Evolutionary conservation across 1,140 invertebrate species (phyloP).

Genomic region (Drosophila lacertosa): DNA sequence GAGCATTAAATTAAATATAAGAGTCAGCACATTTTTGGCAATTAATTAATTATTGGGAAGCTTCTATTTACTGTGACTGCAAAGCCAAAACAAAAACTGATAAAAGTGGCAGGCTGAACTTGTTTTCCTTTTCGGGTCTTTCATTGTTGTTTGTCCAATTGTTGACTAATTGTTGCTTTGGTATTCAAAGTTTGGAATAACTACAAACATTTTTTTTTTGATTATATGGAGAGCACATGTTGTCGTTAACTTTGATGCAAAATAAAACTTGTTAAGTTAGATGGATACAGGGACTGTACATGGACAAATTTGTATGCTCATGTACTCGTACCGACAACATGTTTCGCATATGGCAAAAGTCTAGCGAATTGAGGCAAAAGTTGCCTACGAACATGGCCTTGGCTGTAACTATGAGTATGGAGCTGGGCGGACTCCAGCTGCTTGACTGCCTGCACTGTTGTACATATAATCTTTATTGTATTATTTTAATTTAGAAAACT

Average conservation of each 20-base stretch:
- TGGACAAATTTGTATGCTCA: conserved; percentile 2
- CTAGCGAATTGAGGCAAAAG: conserved; percentile 18
- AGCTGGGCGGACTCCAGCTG: background rate
- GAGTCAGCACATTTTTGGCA: conserved; percentile 7
- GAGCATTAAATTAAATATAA: conserved; percentile 2
- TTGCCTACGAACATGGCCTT: conserved; percentile 16
- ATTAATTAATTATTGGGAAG: conserved; percentile 3
- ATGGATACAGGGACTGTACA: background rate
- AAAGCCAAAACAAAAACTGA: background rate
- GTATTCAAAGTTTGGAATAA: conserved; percentile 14
- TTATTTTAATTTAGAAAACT: conserved; percentile 82
- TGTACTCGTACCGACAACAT: background rate
- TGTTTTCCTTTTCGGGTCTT: conserved; percentile 3
- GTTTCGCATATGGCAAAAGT: conserved; percentile 8
- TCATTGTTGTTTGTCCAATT: conserved; percentile 27
- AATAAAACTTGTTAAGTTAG: conserved; percentile 18
- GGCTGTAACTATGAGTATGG: background rate
- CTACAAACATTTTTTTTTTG: conserved; percentile 10
- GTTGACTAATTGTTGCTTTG: conserved; percentile 20
- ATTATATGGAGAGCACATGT: background rate
- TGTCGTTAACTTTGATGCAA: conserved; percentile 15
- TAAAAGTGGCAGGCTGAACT: background rate
- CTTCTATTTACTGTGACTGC: background rate
- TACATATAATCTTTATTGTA: conserved; percentile 76
- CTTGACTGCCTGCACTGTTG: conserved; percentile 11